These are phyloP conservation scores for Drosophila prostipennis DNA, from an alignment of 2,888 invertebrate species.

Conservation along the genomic window DNA sequence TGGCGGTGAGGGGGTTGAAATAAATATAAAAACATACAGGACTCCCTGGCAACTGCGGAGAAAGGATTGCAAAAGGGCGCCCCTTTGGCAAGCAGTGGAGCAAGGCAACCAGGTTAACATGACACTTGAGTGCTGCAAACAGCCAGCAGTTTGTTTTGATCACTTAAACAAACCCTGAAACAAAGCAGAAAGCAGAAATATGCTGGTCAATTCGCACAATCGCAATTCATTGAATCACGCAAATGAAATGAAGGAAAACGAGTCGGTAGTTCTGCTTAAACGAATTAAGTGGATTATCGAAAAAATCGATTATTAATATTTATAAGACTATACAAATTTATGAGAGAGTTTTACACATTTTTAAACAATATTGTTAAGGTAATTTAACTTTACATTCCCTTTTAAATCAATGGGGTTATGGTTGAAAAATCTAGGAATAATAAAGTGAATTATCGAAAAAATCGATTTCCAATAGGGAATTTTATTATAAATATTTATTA, in stretches of 20 bases:
- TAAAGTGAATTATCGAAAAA: too few species aligned
- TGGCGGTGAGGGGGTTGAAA: background rate
- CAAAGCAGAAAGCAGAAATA: background rate
- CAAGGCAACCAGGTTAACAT: constrained; percentile 23
- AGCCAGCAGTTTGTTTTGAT: constrained; percentile 11
- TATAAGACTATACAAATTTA: too few species aligned
- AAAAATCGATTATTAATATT: too few species aligned
- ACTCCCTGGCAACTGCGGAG: constrained; percentile 5
- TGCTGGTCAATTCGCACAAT: too few species aligned
- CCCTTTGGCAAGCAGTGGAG: constrained; percentile 11
- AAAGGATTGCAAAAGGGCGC: constrained; percentile 13
- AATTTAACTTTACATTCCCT: too few species aligned
- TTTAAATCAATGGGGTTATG: background rate
- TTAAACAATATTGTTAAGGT: too few species aligned
- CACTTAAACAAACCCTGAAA: constrained; percentile 7
- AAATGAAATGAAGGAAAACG: too few species aligned
- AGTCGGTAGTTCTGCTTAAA: background rate
- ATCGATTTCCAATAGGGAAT: too few species aligned
- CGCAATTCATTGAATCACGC: too few species aligned
- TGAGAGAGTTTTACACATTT: too few species aligned
- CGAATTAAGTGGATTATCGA: background rate
- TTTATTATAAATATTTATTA: too few species aligned
- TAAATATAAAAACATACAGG: constrained; percentile 3
- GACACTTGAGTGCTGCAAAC: constrained; percentile 13
- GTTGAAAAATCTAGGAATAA: too few species aligned